Evolutionary conservation across 2,113 vertebrate species (phyloP), one percentile per base, ranked within the genome.

Genomic region (Solea senegalensis): DNA sequence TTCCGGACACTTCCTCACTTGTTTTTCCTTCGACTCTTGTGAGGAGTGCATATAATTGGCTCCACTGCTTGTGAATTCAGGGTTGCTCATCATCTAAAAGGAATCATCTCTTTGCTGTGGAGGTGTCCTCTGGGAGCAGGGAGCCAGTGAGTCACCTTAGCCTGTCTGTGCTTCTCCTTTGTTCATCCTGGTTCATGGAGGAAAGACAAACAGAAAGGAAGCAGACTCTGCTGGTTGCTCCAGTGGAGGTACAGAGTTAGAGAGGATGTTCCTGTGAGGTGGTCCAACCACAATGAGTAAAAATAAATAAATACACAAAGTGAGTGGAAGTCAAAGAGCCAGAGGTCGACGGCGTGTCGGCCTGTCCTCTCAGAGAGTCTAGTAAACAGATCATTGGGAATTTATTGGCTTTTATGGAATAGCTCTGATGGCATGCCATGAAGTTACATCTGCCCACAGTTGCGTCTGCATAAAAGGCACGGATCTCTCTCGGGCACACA

Each of bases 21-120:
- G 76, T 81, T 83, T 82, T 81, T 72, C 77, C 65, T 83, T 71
- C 65, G 75, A 84, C 82, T 83, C 77, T 74, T 72, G 67, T 74
- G 84, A 83, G 88, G 88, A 76, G 79, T 78, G 68, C 64, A 83
- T 74, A 66, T 90, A 91, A 92, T 89, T 90, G 90, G 84, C 85
- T 86, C 68, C 81, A 69, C 66, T 87, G 78, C 89, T 88, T 88
- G 82, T 78, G 66, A 78, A 90, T 90, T 88, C 85, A 51, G 59
- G 80, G 83, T 84, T 82, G 84, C 81, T 80, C 83, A 65, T 90
- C 62, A 49, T 76, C 75, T 78, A 80, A 83, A 81, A 86, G 74
- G 85, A 88, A 89, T 90, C 73, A 84, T 83, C 74, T 84, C 81
- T 85, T 86, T 88, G 84, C 80, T 87, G 80, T 80, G 72, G 80